phyloP scores from a whole-genome alignment of 2,797 vertebrate species.

The Thalassophryne amazonica region DNA sequence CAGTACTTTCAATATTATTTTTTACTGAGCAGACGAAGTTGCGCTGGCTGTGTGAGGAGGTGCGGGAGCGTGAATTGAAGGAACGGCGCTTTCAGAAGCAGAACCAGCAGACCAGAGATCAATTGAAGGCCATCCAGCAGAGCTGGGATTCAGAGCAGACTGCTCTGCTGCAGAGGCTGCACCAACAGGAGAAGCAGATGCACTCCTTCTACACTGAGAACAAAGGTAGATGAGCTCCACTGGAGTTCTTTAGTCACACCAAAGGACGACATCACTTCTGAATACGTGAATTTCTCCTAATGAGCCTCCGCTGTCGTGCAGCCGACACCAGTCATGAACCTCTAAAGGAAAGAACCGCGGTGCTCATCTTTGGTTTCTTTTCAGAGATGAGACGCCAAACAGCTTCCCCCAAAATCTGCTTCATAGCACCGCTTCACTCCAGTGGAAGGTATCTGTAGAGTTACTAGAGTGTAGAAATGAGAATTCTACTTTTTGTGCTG shows the following conservation, averaged over 20 bases:
- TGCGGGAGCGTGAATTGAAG: slow-evolving; percentile 79
- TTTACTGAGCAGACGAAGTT: slow-evolving; percentile 76
- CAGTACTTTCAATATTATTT: no score
- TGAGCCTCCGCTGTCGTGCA: no score
- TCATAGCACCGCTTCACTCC: no score
- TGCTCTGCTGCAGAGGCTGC: slow-evolving; percentile 80
- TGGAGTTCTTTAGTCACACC: not conserved
- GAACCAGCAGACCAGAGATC: slow-evolving; percentile 79
- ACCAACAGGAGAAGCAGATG: slow-evolving; percentile 85
- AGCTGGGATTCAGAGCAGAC: slow-evolving; percentile 80
- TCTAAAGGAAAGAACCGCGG: no score
- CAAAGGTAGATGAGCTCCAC: slow-evolving; percentile 74
- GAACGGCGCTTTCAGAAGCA: slow-evolving; percentile 78
- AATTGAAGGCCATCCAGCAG: slow-evolving; percentile 79
- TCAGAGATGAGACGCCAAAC: no score
- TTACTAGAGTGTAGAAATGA: no score
- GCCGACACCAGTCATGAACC: no score
- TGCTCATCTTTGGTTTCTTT: no score
- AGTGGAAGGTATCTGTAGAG: no score
- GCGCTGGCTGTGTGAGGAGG: slow-evolving; percentile 90
- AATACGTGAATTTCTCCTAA: slow-evolving; percentile 38
- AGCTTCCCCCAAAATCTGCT: no score
- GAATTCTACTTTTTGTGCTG: no score
- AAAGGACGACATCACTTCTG: no score
- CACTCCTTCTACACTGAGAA: slow-evolving; percentile 83